A percentile compares a stretch with the other conserved stretches of the same genome.
Conservation (phyloP, 2,888 invertebrate genomes). For the Boloria euphrosyne region DNA sequence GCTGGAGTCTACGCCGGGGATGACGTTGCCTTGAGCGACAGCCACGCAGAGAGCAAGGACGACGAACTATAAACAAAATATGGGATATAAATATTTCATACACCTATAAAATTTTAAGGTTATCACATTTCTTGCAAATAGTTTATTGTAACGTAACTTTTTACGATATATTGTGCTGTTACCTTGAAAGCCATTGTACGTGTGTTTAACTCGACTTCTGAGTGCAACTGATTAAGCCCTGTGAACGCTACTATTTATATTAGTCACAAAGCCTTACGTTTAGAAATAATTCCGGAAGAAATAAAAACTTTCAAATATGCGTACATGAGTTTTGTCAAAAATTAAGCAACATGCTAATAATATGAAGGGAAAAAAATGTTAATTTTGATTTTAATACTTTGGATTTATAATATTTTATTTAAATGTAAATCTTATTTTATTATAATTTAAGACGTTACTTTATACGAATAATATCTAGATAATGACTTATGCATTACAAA, state of each 20-base stretch:
- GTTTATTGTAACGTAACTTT: neutral
- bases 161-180: conserved; percentile 19
- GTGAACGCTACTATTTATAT: conserved; percentile 39
- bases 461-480: no score
- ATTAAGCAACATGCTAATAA: neutral
- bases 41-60: conserved; percentile 56
- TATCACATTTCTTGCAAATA: neutral
- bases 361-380: neutral
- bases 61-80: conserved; percentile 57
- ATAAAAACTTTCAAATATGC: conserved; percentile 16
- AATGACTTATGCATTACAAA: no score
- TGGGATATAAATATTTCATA: neutral
- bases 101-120: neutral
- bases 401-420: no score
- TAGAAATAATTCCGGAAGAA: conserved; percentile 33
- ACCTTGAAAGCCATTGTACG: conserved; percentile 40
- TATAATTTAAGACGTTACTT: no score
- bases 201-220: conserved; percentile 38
- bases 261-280: conserved; percentile 23
- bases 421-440: no score
- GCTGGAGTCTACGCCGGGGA: conserved; percentile 60
- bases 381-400: no score
- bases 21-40: conserved; percentile 52
- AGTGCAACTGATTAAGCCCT: conserved; percentile 35
- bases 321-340: neutral